Conservation (phyloP, 2,888 invertebrate genomes). For the Argyresthia goedartella region DNA sequence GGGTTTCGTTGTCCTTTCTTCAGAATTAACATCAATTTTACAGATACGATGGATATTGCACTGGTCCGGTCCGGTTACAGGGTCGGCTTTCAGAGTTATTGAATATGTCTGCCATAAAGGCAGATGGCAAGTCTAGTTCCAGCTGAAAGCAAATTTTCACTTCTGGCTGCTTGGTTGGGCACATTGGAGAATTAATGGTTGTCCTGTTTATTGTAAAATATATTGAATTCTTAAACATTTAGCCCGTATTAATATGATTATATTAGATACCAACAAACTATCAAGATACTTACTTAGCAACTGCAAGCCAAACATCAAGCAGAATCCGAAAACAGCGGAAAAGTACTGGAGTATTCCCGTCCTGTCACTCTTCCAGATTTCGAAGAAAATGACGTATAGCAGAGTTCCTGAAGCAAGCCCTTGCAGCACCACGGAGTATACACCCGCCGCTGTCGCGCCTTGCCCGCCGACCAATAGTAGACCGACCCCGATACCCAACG, state of each 20-base stretch:
- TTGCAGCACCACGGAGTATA: conserved; percentile 78
- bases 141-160: too few species aligned
- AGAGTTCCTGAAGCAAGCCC: conserved; percentile 94
- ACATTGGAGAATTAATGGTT: too few species aligned
- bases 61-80: too few species aligned
- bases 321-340: conserved; percentile 77
- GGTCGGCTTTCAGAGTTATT: too few species aligned
- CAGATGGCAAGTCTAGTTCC: too few species aligned
- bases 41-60: too few species aligned
- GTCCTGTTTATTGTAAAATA: too few species aligned
- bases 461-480: conserved; percentile 73
- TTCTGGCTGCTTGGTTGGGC: too few species aligned
- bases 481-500: conserved; percentile 83
- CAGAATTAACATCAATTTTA: neutral
- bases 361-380: conserved; percentile 77
- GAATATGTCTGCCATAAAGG: too few species aligned
- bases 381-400: conserved; percentile 96
- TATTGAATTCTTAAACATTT: too few species aligned
- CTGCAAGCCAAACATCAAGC: conserved; percentile 79
- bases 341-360: conserved; percentile 75
- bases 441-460: conserved; percentile 68
- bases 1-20: neutral
- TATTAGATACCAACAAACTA: too few species aligned
- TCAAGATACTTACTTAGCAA: conserved; percentile 62
- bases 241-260: too few species aligned